Base-by-base conservation (phyloP, 2,888 invertebrate genomes). In the Acrocyrtus sp. region DNA sequence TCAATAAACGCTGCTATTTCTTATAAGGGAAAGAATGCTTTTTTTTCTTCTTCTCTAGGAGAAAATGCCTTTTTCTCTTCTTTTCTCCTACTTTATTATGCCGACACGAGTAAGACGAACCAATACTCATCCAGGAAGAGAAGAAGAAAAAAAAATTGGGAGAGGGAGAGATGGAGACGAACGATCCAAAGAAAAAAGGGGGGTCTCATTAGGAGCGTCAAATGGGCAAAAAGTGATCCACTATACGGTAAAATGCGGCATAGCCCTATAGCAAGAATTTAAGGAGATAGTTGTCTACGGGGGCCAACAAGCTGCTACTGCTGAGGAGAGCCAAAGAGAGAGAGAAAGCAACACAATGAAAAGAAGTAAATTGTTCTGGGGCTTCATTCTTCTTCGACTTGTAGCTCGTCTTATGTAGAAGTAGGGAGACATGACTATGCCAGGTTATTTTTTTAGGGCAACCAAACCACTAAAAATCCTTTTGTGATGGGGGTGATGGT, bases 141-240 rank as follows among this genome's bases (percentile, higher is more conserved):
- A 51, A 60, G 54, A 27, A n/a, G n/a, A n/a, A n/a, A n/a, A n/a
- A n/a, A n/a, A n/a, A n/a, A n/a, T n/a, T n/a, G n/a, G 24, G 19
- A n/a, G 6, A 48, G 26, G 53, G 27, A 51, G 51, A 22, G 45
- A 29, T 15, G 17, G 34, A 47, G 26, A 53, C 21, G 26, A 53
- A 58, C 43, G 41, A 45, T 48, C 48, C 34, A 41, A 57, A 24
- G n/a, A 62, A 45, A 60, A n/a, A 72, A 54, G 47, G 66, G 66
- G 58, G 60, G 62, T 56, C 57, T 57, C 60, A 56, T 54, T 53
- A 57, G 73, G 65, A 61, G 62, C 62, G 62, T 67, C 57, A 58
- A 67, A 67, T 67, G 58, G 67, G 58, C 27, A 50, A 67, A 67
- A 67, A 27, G 39, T n/a, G n/a, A n/a, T n/a, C n/a, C n/a, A n/a